Evolutionary conservation across 2,888 invertebrate species (phyloP), one percentile per base, ranked within the genome.

Genomic region (Cheilosia urbana): DNA sequence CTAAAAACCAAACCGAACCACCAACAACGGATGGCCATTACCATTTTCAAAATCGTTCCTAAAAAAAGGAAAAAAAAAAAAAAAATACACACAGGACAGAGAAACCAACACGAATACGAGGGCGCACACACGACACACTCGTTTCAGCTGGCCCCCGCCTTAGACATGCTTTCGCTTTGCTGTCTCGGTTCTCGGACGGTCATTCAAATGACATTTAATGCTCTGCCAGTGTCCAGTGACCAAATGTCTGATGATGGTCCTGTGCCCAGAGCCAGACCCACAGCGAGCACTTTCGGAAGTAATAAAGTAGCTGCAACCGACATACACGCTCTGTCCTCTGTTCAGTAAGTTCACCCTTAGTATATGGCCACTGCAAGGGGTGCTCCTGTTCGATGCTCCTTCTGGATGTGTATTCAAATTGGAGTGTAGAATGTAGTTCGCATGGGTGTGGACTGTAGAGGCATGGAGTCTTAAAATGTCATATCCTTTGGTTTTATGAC

Each of bases 401-500:
- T n/a, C 7, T 7, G 51, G 24, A 24, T 72, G 75, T 72, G 63
- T 81, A 87, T 85, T 80, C 81, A 80, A 84, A 84, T 84, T 73
- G 37, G 57, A 60, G 47, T 37, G 13, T 37, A 55, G 45, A 60
- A 27, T 37, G 13, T 37, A 55, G 45, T 34, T 51, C 57, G 47
- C 19, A 7, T n/a, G 47, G 40, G 58, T 37, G 51, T 21, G 55
- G 19, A 6, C 19, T 21, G 34, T 7, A 11, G 2, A 11, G 37
- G 37, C 11, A 11, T 37, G 37, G 19, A 80, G 87, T 87, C 81
- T 82, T 82, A 87, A 78, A 87, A 78, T 87, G 82, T 82, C 82
- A 82, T 87, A 87, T 87, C 87, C 87, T 78, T 77, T 82, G 87
- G 87, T 82, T 78, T 87, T 87, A 87, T 87, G 87, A 87, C 77